Conservation (phyloP, 2,888 invertebrate species). For the Mayetiola destructor region DNA sequence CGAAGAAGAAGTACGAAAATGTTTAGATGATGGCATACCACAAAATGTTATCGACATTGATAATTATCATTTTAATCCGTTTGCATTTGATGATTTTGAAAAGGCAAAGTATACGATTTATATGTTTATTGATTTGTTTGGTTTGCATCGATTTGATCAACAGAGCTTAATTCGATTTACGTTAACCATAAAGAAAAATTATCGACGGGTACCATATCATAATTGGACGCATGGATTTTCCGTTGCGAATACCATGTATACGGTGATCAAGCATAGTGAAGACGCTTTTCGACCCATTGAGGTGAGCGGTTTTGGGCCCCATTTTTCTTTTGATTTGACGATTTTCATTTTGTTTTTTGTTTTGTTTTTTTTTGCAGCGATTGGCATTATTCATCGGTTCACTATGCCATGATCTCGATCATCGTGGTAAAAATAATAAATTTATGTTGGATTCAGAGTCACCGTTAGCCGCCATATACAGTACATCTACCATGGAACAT, state of each 20-base stretch:
- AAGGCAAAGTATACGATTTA: conserved; percentile 57
- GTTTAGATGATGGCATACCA: conserved; percentile 24
- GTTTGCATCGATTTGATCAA: conserved; percentile 47
- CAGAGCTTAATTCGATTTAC: conserved; percentile 56
- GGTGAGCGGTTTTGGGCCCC: conserved; percentile 33
- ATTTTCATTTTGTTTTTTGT: background rate
- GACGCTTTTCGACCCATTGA: conserved; percentile 44
- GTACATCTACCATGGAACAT: conserved; percentile 75
- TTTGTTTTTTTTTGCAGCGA: conserved; percentile 37
- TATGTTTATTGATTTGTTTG: conserved; percentile 66
- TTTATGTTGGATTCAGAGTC: conserved; percentile 73
- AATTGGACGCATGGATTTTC: conserved; percentile 80
- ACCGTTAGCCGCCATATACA: conserved; percentile 69
- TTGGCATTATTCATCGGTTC: conserved; percentile 65
- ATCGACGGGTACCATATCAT: conserved; percentile 69
- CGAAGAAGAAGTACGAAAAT: conserved; percentile 48
- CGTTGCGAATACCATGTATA: conserved; percentile 71
- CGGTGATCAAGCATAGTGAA: conserved; percentile 47
- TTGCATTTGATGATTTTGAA: conserved; percentile 49
- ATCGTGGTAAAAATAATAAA: conserved; percentile 73
- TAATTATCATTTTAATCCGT: conserved; percentile 57
- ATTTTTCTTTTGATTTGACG: background rate
- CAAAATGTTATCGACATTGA: conserved; percentile 31
- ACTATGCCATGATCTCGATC: conserved; percentile 75
- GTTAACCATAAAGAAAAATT: conserved; percentile 71